phyloP scores from a whole-genome alignment of 2,888 invertebrate species.

The Agrotis exclamationis region DNA sequence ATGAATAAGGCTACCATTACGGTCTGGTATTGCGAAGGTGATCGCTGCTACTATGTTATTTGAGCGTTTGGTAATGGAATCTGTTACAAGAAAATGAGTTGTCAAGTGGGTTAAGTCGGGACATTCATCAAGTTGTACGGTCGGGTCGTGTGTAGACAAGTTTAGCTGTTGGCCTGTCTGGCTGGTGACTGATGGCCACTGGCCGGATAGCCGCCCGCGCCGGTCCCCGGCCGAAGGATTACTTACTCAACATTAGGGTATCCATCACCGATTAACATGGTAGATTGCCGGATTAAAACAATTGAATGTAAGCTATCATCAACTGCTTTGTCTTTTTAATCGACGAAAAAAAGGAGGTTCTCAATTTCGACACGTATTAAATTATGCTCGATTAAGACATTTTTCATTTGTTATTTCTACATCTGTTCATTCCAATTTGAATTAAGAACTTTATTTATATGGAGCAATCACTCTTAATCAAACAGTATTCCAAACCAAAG shows the following conservation, averaged over 20 bases:
- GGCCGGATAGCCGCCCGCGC: conserved; percentile 32
- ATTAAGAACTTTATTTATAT: not conserved
- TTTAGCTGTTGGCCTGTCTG: conserved; percentile 56
- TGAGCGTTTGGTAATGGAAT: conserved; percentile 87
- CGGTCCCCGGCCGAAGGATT: conserved; percentile 23
- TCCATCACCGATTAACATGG: conserved; percentile 23
- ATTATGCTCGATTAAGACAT: not conserved
- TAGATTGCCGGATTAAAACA: conserved; percentile 17
- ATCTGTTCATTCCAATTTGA: not conserved
- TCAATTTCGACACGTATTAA: too few species aligned
- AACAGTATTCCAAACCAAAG: conserved; percentile 6
- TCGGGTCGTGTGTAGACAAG: conserved; percentile 59
- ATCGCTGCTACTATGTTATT: conserved; percentile 87
- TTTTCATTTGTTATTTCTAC: not conserved
- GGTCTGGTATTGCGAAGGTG: conserved; percentile 86
- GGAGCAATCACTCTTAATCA: conserved; percentile 20
- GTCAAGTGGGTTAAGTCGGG: conserved; percentile 82
- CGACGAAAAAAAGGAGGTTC: too few species aligned
- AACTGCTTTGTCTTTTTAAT: not conserved
- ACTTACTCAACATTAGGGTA: conserved; percentile 34
- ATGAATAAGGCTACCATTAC: conserved; percentile 89
- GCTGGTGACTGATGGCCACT: conserved; percentile 59
- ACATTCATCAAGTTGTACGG: conserved; percentile 82
- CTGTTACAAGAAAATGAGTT: conserved; percentile 89
- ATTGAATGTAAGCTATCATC: conserved; percentile 18